Percentiles rank a stretch among this genome's conserved stretches.
Evolutionary conservation across 2,888 invertebrate genomes (phyloP).

Genomic region (Cataglyphis rosenhaueri): DNA sequence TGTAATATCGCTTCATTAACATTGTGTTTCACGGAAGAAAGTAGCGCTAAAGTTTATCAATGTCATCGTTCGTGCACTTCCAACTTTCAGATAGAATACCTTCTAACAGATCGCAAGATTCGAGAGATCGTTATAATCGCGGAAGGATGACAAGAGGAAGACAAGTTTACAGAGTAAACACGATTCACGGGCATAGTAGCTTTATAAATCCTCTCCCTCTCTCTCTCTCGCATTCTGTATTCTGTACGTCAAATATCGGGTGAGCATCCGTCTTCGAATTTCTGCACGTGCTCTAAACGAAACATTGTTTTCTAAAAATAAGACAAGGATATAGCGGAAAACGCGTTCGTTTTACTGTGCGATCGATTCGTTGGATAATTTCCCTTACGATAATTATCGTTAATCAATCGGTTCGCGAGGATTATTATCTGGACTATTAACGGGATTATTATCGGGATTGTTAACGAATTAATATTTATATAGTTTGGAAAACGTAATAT

Average conservation of each 20-base stretch:
- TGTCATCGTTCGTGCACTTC: neutral
- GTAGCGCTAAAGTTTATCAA: constrained; percentile 26
- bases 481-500: neutral
- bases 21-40: constrained; percentile 45
- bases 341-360: neutral
- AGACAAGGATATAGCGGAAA: neutral
- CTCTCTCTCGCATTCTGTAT: neutral
- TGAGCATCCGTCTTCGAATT: neutral
- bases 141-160: constrained; percentile 46
- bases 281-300: constrained; percentile 14
- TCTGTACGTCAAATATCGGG: constrained; percentile 16
- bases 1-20: constrained; percentile 37
- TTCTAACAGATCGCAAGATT: neutral
- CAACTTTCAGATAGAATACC: constrained; percentile 42
- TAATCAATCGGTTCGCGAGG: neutral
- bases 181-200: constrained; percentile 72
- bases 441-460: neutral
- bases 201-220: constrained; percentile 63
- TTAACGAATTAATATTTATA: constrained; percentile 22
- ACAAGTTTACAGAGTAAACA: constrained; percentile 76
- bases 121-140: constrained; percentile 74
- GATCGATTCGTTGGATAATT: neutral
- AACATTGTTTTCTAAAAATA: constrained; percentile 55
- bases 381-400: neutral
- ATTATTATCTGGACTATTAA: neutral